Conservation (phyloP, 2,113 vertebrate genomes). For the Poicephalus meyeri region DNA sequence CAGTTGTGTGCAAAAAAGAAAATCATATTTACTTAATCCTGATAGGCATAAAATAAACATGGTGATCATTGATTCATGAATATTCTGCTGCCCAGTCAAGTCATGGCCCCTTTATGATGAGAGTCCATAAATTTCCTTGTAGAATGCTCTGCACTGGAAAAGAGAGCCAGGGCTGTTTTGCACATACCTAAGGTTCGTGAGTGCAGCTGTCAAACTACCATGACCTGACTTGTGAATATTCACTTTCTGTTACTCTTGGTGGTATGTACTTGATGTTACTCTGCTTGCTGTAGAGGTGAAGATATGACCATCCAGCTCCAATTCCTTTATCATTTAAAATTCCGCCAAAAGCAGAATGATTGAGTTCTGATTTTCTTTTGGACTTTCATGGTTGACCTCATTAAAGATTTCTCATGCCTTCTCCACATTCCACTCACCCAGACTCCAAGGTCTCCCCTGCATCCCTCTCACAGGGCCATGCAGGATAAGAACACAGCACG, state of each 20-base stretch:
- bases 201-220: not conserved
- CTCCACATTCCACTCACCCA: no score
- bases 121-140: not conserved
- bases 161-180: not conserved
- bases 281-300: not conserved
- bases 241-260: not conserved
- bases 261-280: not conserved
- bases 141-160: not conserved
- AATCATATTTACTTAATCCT: not conserved
- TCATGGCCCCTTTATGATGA: not conserved
- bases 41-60: not conserved
- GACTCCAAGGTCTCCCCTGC: not conserved
- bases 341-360: not conserved
- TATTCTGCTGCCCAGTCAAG: not conserved
- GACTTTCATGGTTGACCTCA: not conserved
- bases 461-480: not conserved
- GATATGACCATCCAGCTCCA: not conserved
- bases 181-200: not conserved
- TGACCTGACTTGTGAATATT: not conserved
- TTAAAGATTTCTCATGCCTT: not conserved
- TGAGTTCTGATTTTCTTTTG: not conserved
- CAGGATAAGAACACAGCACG: accelerated
- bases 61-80: not conserved
- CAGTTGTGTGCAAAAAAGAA: not conserved
- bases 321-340: not conserved